phyloP scores from a whole-genome alignment of 2,888 invertebrate species.

The Tipula helvola region DNA sequence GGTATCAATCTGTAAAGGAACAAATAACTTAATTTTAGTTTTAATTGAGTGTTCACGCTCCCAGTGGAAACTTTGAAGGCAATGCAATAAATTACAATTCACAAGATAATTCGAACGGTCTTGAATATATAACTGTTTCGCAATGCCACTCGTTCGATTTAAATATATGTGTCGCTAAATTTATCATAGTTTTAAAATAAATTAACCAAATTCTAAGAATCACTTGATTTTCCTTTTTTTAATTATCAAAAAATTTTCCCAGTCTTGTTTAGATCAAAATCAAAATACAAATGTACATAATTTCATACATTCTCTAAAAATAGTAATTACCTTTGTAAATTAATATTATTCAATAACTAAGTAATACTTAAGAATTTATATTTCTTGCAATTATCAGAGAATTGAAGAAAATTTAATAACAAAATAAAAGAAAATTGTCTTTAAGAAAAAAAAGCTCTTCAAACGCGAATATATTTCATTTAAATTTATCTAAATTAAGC shows the following conservation, averaged over 20 bases:
- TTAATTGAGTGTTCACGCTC: neutral
- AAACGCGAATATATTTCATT: neutral
- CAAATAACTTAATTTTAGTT: neutral
- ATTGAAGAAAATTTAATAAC: neutral
- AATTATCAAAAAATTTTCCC: neutral
- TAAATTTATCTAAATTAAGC: neutral
- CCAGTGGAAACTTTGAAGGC: neutral
- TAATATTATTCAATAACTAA: neutral
- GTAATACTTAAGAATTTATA: neutral
- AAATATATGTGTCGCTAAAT: neutral
- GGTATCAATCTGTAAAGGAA: conserved; percentile 67
- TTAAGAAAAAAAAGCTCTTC: neutral
- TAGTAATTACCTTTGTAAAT: neutral
- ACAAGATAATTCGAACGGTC: neutral
- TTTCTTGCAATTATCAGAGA: neutral
- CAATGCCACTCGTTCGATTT: neutral
- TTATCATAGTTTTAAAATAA: neutral
- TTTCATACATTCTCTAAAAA: neutral
- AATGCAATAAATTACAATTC: neutral
- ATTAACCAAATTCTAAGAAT: neutral
- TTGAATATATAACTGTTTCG: neutral
- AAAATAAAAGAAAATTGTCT: neutral
- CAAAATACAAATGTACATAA: no score
- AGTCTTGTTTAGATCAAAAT: no score
- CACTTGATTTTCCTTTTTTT: neutral